Conservation (phyloP, 2,113 vertebrate genomes). For the Callopanchax toddi region DNA sequence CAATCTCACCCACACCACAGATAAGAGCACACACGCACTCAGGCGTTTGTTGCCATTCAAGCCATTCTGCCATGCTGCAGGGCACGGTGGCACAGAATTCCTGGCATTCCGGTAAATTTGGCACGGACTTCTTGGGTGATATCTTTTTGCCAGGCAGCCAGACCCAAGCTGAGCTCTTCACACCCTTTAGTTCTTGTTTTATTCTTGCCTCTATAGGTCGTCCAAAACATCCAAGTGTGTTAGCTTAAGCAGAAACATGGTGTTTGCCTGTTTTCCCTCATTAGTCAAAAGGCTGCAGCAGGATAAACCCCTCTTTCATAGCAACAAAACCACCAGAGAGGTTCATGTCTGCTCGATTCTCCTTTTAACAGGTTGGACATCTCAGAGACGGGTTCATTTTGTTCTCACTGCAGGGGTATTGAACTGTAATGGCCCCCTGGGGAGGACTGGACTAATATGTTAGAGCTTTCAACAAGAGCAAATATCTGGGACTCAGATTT, state of each 20-base stretch:
- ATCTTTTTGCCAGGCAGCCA: slow-evolving; percentile 32
- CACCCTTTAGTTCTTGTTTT: slow-evolving; percentile 44
- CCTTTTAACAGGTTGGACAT: slow-evolving; percentile 77
- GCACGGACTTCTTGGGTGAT: slow-evolving; percentile 44
- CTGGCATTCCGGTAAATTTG: slow-evolving; percentile 58
- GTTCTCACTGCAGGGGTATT: slow-evolving; percentile 75
- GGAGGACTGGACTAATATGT: slow-evolving; percentile 63
- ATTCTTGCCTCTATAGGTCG: slow-evolving; percentile 63
- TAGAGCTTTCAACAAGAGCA: slow-evolving; percentile 67
- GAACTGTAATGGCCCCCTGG: slow-evolving; percentile 75
- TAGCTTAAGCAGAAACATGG: slow-evolving; percentile 66
- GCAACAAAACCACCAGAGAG: slow-evolving; percentile 44
- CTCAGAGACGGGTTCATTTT: slow-evolving; percentile 76
- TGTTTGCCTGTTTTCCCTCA: slow-evolving; percentile 71
- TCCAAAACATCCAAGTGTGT: slow-evolving; percentile 72
- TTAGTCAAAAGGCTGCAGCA: slow-evolving; percentile 66
- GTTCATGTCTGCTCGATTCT: slow-evolving; percentile 70
- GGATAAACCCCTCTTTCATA: slow-evolving; percentile 53
- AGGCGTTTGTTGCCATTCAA: slow-evolving; percentile 49
- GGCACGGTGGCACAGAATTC: slow-evolving; percentile 43
- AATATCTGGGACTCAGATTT: slow-evolving; percentile 57
- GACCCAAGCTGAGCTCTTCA: slow-evolving; percentile 48
- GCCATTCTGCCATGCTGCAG: slow-evolving; percentile 40
- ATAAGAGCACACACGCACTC: slow-evolving; percentile 11
- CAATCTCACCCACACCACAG: slow-evolving; percentile 57